Base-by-base conservation (phyloP, 2,888 invertebrate species). In the Tipula helvola region DNA sequence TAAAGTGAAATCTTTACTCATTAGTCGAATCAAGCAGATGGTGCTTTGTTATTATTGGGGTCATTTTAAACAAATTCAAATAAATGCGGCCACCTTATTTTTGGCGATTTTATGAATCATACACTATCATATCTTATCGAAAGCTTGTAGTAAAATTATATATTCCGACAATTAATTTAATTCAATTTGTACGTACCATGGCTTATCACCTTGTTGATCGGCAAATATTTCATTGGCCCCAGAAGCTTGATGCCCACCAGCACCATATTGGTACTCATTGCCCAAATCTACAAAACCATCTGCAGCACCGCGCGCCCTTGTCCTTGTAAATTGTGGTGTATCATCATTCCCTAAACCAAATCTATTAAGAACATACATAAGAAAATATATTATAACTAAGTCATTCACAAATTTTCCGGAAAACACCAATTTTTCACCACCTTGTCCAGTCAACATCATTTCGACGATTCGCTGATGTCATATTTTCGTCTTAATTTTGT, bases 161-260 rank as follows among this genome's bases (percentile, higher is more conserved):
- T 39, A 39, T 28, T 13, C 13, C 4, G 52, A 2, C 52, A 16
- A 52, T 52, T 44, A 44, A 39, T 44, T 44, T 36, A 41, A 87
- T 5, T 39, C 7, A 7, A 39, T 39, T 39, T 7, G 5, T 39
- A 88, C 88, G 88, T 88, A 91, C 91, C 92, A 92, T 87, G 92
- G 92, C 87, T 91, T 91, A 86, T 90, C 90, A 91, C 97, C 97
- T 93, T 96, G 96, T 92, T 97, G 96, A 90, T 97, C 97, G 39
- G 97, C 96, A 91, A 97, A 98, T 87, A 98, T 94, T 92, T 98
- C 98, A 91, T 97, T 97, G 36, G 96, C 96, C 87, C 97, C 96
- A 86, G 96, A 95, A 36, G 96, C 95, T 91, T 96, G 96, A 91
- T 96, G 96, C 36, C 96, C 96, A 88, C 96, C 96, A 87, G 95